These are phyloP conservation scores for Melanostoma mellinum DNA, from an alignment of 2,888 invertebrate species.

Conservation along the genomic window DNA sequence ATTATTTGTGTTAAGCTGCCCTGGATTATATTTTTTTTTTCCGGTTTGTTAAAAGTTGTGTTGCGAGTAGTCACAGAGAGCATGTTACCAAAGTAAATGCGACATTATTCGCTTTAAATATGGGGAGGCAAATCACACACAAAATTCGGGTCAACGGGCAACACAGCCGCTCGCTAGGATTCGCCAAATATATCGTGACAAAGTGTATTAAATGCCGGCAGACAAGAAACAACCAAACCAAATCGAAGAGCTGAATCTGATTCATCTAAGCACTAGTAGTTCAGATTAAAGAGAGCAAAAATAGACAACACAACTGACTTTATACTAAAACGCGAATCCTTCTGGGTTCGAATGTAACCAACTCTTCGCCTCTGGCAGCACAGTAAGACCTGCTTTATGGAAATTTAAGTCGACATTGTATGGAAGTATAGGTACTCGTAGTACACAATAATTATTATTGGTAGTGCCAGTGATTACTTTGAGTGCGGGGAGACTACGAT, in stretches of 20 bases:
- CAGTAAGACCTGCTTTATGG: constrained; percentile 61
- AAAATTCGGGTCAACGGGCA: constrained; percentile 73
- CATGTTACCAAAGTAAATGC: constrained; percentile 61
- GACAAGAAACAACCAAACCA: constrained; percentile 58
- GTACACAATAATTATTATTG: constrained; percentile 68
- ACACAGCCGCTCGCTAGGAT: constrained; percentile 41
- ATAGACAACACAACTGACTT: neutral
- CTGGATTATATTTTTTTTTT: constrained; percentile 34
- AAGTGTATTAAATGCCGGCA: constrained; percentile 70
- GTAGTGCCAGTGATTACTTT: constrained; percentile 57
- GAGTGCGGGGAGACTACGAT: constrained; percentile 44
- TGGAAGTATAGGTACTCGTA: constrained; percentile 23
- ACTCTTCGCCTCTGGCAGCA: constrained; percentile 46
- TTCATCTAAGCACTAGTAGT: constrained; percentile 17
- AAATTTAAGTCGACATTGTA: constrained; percentile 27
- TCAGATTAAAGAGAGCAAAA: neutral
- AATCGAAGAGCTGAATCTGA: constrained; percentile 60
- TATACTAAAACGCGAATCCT: constrained; percentile 61
- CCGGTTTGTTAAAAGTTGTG: constrained; percentile 34
- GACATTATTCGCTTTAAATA: constrained; percentile 72
- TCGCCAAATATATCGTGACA: constrained; percentile 68
- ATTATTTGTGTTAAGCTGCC: constrained; percentile 44
- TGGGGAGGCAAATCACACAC: constrained; percentile 69
- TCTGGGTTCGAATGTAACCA: constrained; percentile 7
- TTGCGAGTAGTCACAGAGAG: constrained; percentile 33